Percentiles rank a stretch among this genome's conserved stretches.
Evolutionary conservation across 1,140 invertebrate species (phyloP).

Genomic region (Meloidogyne chitwoodi): DNA sequence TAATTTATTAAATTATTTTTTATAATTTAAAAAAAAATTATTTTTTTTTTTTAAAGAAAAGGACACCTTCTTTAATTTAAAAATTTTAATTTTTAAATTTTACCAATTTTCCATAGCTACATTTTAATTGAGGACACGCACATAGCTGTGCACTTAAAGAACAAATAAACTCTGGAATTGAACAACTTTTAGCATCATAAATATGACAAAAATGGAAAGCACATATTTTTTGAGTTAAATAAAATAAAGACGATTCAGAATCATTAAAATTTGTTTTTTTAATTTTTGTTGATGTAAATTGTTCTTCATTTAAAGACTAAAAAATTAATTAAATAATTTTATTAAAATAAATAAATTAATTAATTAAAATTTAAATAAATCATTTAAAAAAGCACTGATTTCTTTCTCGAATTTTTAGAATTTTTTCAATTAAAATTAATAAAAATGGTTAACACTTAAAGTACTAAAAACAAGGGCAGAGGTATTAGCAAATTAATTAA

Average conservation of each 20-base stretch:
- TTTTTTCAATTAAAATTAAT: too few species aligned
- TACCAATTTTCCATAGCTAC: slow-evolving; percentile 24
- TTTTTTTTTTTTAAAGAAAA: not conserved
- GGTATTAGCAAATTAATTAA: too few species aligned
- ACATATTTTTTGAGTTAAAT: slow-evolving; percentile 18
- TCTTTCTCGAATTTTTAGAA: too few species aligned
- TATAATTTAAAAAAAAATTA: not conserved
- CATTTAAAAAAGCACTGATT: too few species aligned
- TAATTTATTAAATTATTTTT: too few species aligned
- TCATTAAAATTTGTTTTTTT: not conserved
- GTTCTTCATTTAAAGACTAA: not conserved
- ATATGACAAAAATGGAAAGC: slow-evolving; percentile 43
- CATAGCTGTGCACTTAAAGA: slow-evolving; percentile 33
- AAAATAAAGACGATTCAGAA: not conserved
- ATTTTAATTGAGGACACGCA: slow-evolving; percentile 1
- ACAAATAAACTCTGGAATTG: slow-evolving; percentile 40
- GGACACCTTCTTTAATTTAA: not conserved
- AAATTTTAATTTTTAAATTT: not conserved
- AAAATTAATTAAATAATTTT: too few species aligned
- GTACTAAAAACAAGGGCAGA: too few species aligned
- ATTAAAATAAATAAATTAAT: too few species aligned
- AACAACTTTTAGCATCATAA: slow-evolving; percentile 32
- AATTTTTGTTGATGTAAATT: too few species aligned
- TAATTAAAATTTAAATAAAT: too few species aligned
- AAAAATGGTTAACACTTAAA: too few species aligned